Conservation (phyloP, 2,888 invertebrate species). For the Hyposoter didymator region DNA sequence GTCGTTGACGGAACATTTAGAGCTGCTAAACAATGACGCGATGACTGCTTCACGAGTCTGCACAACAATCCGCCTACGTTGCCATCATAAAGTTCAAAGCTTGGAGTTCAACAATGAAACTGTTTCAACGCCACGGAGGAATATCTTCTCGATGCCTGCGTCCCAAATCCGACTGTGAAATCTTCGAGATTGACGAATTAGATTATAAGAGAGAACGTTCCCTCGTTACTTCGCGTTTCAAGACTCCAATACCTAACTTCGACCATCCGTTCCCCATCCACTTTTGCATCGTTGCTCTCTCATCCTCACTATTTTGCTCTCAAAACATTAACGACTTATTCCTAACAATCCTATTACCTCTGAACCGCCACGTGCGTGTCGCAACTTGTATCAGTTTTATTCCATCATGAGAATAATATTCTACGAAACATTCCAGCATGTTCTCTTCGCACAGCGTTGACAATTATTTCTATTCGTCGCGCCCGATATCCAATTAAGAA, state of each 20-base stretch:
- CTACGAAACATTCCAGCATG: not conserved
- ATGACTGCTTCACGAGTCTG: not conserved
- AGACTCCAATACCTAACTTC: not conserved
- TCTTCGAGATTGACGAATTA: slow-evolving; percentile 31
- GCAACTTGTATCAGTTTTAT: not conserved
- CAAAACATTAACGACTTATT: slow-evolving; percentile 12
- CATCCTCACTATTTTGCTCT: not conserved
- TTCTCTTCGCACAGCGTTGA: not conserved
- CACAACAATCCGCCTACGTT: slow-evolving; percentile 9
- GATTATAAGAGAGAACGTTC: slow-evolving; percentile 20
- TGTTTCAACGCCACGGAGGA: slow-evolving; percentile 20
- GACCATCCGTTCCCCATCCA: not conserved
- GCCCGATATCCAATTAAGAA: not conserved
- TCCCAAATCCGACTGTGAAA: not conserved
- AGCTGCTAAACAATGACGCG: slow-evolving; percentile 40
- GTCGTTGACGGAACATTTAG: slow-evolving; percentile 28
- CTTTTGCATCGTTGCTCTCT: not conserved
- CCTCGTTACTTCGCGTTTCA: slow-evolving; percentile 8
- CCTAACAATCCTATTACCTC: not conserved
- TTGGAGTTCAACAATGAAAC: slow-evolving; percentile 27
- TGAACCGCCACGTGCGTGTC: not conserved
- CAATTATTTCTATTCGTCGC: not conserved
- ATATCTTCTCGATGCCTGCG: slow-evolving; percentile 3
- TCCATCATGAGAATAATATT: not conserved
- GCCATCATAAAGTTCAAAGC: slow-evolving; percentile 49